A percentile compares a stretch with the other conserved stretches of the same genome.
These are phyloP conservation scores for Potamarius usumacintae DNA, from an alignment of 2,113 vertebrate species.

Conservation along the genomic window DNA sequence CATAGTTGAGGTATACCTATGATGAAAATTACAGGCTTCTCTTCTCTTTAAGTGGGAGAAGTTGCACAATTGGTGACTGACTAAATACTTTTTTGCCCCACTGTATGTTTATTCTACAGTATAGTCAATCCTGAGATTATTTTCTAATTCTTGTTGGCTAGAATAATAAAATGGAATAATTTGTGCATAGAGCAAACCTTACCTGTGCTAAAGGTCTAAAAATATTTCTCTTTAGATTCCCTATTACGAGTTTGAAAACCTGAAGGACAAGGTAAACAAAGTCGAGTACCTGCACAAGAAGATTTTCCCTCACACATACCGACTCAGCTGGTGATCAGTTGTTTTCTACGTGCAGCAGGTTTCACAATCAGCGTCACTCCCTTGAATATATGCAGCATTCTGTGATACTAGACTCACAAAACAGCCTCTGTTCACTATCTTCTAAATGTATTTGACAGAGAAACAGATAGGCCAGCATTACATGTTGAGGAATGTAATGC, in stretches of 20 bases:
- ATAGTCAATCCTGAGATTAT: background rate
- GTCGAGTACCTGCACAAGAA: slow-evolving; percentile 87
- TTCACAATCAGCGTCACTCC: background rate
- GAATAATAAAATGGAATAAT: background rate
- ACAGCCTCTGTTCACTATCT: background rate
- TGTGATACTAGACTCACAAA: background rate
- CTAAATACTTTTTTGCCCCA: too few species aligned
- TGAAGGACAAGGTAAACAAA: slow-evolving; percentile 64
- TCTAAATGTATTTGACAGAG: background rate
- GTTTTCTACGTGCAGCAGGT: background rate
- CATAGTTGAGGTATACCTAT: too few species aligned
- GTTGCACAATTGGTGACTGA: too few species aligned
- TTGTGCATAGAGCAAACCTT: background rate
- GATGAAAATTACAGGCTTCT: too few species aligned
- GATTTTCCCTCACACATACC: slow-evolving; percentile 78
- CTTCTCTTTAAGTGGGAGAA: too few species aligned
- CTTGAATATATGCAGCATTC: slow-evolving; percentile 39
- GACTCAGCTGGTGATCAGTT: slow-evolving; percentile 70
- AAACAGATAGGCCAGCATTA: background rate
- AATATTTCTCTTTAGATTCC: slow-evolving; percentile 75
- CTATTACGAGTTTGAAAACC: slow-evolving; percentile 80
- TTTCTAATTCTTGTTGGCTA: background rate
- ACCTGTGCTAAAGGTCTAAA: background rate
- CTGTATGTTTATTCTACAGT: too few species aligned
- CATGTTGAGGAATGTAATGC: background rate